A percentile compares a stretch with the other conserved stretches of the same genome.
Conservation (phyloP, 2,888 invertebrate species). For the Lottia gigantea region DNA sequence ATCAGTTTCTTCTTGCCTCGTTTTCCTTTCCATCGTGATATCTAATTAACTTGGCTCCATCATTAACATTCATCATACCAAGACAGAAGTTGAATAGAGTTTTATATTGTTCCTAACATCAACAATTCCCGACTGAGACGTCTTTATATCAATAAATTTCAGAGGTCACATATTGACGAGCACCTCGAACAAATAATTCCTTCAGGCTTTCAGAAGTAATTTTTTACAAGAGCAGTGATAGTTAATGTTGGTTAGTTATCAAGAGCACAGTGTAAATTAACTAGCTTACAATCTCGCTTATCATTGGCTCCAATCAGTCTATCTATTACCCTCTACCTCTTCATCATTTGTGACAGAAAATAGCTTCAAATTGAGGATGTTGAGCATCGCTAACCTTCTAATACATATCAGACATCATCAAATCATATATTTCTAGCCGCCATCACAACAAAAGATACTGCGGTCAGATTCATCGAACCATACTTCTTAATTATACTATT, state of each 20-base stretch:
- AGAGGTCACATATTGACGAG: slow-evolving; percentile 12
- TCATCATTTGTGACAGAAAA: slow-evolving; percentile 29
- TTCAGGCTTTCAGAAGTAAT: slow-evolving; percentile 15
- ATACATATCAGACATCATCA: slow-evolving; percentile 10
- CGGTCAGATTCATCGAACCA: slow-evolving; percentile 8
- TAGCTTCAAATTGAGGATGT: slow-evolving; percentile 7
- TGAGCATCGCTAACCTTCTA: slow-evolving; percentile 6
- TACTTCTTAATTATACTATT: neutral
- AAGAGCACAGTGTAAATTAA: slow-evolving; percentile 22
- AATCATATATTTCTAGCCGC: slow-evolving; percentile 9
- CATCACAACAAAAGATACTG: slow-evolving; percentile 7
- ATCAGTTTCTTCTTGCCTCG: neutral
- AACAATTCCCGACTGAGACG: slow-evolving; percentile 17
- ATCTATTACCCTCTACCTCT: slow-evolving; percentile 12
- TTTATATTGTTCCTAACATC: slow-evolving; percentile 17
- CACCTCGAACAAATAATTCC: slow-evolving; percentile 4
- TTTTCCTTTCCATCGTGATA: slow-evolving; percentile 15
- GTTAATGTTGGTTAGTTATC: slow-evolving; percentile 16
- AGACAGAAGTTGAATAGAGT: neutral
- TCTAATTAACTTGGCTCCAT: slow-evolving; percentile 20
- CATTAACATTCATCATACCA: slow-evolving; percentile 14
- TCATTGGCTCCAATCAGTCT: slow-evolving; percentile 30
- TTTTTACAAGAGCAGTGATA: slow-evolving; percentile 20
- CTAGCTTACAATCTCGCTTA: slow-evolving; percentile 20
- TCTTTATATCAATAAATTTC: slow-evolving; percentile 17